Evolutionary conservation across 2,113 vertebrate genomes (phyloP).

Genomic region (Chiloscyllium plagiosum): DNA sequence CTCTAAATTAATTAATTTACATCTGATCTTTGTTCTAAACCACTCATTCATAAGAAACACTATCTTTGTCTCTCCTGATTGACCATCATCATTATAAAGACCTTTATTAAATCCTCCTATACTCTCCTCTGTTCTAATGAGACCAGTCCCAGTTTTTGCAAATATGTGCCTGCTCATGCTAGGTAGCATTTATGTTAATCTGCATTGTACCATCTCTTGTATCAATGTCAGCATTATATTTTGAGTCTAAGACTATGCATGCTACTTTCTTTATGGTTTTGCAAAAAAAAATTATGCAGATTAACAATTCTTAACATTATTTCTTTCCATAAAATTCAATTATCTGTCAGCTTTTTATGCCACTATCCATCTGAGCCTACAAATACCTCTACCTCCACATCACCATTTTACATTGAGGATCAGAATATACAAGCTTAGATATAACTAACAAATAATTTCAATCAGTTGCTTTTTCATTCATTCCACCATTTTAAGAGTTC

Average conservation of each 20-base stretch:
- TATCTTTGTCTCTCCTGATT: background rate
- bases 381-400: background rate
- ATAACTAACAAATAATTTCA: background rate
- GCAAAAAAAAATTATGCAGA: background rate
- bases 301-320: background rate
- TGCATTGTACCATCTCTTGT: background rate
- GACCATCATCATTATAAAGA: background rate
- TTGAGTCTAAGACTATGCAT: background rate
- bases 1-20: background rate
- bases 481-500: background rate
- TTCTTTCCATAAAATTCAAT: background rate
- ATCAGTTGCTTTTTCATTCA: background rate
- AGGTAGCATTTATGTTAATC: background rate
- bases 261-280: background rate
- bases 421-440: background rate
- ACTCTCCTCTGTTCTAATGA: background rate
- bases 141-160: background rate
- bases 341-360: background rate
- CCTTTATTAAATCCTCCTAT: background rate
- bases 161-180: background rate
- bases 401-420: background rate
- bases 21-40: background rate
- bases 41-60: background rate
- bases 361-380: background rate
- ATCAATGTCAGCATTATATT: background rate